Conservation (phyloP, 2,888 invertebrate species). For the Dysmachus trigonus region DNA sequence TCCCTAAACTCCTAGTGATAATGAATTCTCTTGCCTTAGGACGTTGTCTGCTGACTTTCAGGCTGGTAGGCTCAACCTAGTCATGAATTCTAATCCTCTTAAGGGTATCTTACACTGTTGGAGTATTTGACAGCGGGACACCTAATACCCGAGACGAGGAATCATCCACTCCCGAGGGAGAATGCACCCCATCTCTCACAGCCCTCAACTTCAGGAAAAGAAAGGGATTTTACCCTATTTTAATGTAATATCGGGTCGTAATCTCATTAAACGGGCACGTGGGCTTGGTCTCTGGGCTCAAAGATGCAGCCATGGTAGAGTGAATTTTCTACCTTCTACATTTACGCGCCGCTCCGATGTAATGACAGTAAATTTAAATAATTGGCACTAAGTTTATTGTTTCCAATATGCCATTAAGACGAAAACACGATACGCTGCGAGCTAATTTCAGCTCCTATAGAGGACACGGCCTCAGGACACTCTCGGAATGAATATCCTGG, state of each 20-base stretch:
- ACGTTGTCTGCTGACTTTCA: neutral
- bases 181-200: neutral
- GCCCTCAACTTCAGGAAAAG: neutral
- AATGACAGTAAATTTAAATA: neutral
- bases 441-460: neutral
- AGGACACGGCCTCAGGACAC: neutral
- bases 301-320: neutral
- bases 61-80: neutral
- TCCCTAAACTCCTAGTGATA: neutral
- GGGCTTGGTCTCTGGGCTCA: neutral
- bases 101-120: neutral
- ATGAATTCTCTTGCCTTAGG: neutral
- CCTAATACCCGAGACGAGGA: neutral
- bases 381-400: neutral
- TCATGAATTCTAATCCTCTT: neutral
- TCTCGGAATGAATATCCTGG: neutral
- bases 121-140: neutral
- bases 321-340: neutral
- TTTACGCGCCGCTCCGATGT: neutral
- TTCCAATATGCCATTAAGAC: neutral
- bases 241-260: neutral
- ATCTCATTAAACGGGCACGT: neutral
- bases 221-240: neutral
- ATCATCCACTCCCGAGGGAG: neutral
- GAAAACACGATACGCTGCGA: neutral